phyloP scores from a whole-genome alignment of 2,888 invertebrate species.

The Thecophora atra region DNA sequence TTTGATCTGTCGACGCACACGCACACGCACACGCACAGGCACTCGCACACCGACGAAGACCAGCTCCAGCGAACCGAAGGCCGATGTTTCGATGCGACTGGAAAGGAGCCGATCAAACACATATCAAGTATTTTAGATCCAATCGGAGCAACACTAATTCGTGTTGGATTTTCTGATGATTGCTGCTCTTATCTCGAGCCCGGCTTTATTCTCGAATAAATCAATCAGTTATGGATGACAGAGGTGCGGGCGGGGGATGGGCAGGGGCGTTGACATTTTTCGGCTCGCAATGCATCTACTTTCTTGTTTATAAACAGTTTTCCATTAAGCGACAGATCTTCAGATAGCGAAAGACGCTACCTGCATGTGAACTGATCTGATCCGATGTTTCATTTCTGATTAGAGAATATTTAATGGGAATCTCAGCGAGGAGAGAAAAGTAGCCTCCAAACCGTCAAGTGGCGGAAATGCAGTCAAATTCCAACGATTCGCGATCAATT shows the following conservation, averaged over 20 bases:
- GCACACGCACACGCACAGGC: slow-evolving; percentile 13
- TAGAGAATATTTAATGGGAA: no score
- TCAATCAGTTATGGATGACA: slow-evolving; percentile 44
- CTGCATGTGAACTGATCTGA: no score
- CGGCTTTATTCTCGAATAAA: slow-evolving; percentile 46
- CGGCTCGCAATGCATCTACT: neutral
- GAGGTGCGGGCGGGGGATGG: no score
- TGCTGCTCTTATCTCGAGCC: slow-evolving; percentile 48
- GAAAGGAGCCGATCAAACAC: slow-evolving; percentile 20
- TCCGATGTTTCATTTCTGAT: no score
- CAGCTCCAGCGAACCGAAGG: neutral
- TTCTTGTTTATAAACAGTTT: no score
- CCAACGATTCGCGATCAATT: no score
- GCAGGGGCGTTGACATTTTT: neutral
- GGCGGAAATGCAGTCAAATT: no score
- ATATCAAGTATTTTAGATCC: slow-evolving; percentile 18
- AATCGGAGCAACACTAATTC: slow-evolving; percentile 50
- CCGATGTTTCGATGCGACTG: slow-evolving; percentile 1
- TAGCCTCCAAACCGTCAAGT: no score
- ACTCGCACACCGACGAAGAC: no score
- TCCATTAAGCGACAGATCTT: no score
- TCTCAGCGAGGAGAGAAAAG: no score
- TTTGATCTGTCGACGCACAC: slow-evolving; percentile 38
- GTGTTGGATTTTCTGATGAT: slow-evolving; percentile 48
- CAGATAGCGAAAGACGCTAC: no score